phyloP scores from a whole-genome alignment of 2,797 vertebrate species.

The Pygocentrus nattereri region DNA sequence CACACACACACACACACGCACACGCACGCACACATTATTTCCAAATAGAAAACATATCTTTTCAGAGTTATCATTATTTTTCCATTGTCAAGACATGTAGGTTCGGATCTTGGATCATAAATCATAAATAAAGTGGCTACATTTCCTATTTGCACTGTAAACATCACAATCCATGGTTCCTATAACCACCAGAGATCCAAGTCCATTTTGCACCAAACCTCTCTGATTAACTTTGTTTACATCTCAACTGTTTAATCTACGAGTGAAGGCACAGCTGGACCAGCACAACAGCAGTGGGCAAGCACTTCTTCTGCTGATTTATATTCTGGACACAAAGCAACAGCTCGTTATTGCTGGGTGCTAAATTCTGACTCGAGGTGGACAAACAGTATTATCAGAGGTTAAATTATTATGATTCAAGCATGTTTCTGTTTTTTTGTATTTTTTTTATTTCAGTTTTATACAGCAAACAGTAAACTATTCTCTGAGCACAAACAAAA shows the following conservation, averaged over 20 bases:
- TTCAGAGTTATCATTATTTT: too few relatives aligned
- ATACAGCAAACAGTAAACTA: neutral
- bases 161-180: too few relatives aligned
- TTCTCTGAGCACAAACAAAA: neutral
- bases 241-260: neutral
- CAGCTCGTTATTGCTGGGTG: conserved; percentile 13
- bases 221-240: too few relatives aligned
- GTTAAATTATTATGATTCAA: neutral
- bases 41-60: too few relatives aligned
- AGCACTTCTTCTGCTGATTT: conserved; percentile 3
- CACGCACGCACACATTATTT: too few relatives aligned
- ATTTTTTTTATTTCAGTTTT: neutral
- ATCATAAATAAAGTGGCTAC: too few relatives aligned
- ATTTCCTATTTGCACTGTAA: too few relatives aligned
- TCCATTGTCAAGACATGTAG: too few relatives aligned
- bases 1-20: too few relatives aligned
- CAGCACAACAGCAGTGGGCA: conserved; percentile 7
- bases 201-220: too few relatives aligned
- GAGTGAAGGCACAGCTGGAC: neutral
- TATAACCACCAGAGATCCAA: too few relatives aligned
- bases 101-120: too few relatives aligned
- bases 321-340: neutral
- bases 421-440: neutral
- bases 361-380: conserved; percentile 12
- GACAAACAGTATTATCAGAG: neutral